Evolutionary conservation across 1,140 invertebrate species (phyloP), one percentile per base, ranked within the genome.

Genomic region (Macrobrachium rosenbergii): DNA sequence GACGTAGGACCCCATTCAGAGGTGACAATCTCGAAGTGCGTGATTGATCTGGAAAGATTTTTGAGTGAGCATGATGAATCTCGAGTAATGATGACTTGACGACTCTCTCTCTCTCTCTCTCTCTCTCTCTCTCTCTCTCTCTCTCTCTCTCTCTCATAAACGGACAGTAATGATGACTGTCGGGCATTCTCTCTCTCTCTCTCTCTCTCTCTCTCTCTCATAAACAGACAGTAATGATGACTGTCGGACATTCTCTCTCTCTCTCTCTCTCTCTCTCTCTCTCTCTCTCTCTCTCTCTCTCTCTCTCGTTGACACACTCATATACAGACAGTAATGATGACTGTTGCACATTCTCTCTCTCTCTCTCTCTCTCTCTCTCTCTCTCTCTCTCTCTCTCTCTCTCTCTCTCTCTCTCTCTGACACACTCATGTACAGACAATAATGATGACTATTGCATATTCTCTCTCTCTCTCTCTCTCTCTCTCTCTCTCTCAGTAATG

Each of bases 41-140:
- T 87, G 84, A 87, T 87, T 87, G 84, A 87, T 87, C 84, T 75
- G 64, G 84, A 81, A 73, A 87, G 84, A 43, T 87, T 79, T 87
- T 73, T 87, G 84, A 87, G 84, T 75, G 84, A 87, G 84, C 64
- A 87, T 87, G 84, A 87, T 87, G 76, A 75, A 87, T 87, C 64
- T 52, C 23, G n/a, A 43, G 64, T 79, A 59, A 80, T 62, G 52
- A 62, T 21, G 76, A 80, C 77, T 58, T 81, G 23, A 81, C 63
- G 77, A 67, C 78, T 77, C 37, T 58, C 19, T 60, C 59, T 62
- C 64, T 23, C 69, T 43, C 45, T 59, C 19, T 45, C 19, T 45
- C 69, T 67, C 21, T 37, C 82, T 77, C 21, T 77, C n/a, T 21
- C 37, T 19, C 43, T 64, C 11, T 14, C 8, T 59, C 76, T 37